Base-by-base conservation (phyloP, 2,888 invertebrate genomes). In the Pseudanteris insignis region DNA sequence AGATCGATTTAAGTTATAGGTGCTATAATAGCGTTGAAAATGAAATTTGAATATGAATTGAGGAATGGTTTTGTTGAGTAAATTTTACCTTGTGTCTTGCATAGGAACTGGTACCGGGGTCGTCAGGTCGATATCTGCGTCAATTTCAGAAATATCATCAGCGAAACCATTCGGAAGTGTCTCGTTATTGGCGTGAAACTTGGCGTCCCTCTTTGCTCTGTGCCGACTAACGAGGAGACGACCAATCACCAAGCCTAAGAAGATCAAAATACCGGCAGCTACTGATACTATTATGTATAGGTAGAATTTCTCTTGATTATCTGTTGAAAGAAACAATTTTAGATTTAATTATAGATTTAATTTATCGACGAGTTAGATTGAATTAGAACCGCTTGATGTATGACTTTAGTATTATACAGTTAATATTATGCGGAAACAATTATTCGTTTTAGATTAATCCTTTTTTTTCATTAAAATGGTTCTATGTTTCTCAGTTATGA, bases 91-190 rank as follows among this genome's bases (percentile, higher is more conserved):
- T 1, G 77, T 70, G 50, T 78, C 77, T 54, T 78, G 78, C 75
- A 79, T 76, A 24, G 79, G 87, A 3, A 86, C 84, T 4, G 88
- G 87, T 11, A 86, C 85, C 2, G 89, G 86, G 21, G 88, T 87
- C 37, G 88, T 88, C 65, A 90, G 85, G 75, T 89, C 89, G 54
- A 90, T 89, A 71, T 90, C 90, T 33, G 88, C 89, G 79, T 91
- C 90, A 29, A 90, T 87, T 81, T 93, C 92, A 69, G 91, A 92
- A 81, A 92, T 90, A 79, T 92, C 91, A 81, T 92, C 92, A 68
- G 88, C 88, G 81, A 92, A 92, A 53, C 91, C 91, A 76, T 90
- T 89, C 8, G 91, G 89, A 53, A 91, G 83, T 67, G 90, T 86
- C 32, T 90, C 89, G 60, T 90, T 89, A 62, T 89, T 88, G 38